Percentiles rank a stretch among this genome's conserved stretches.
Evolutionary conservation across 2,113 vertebrate genomes (phyloP).

Genomic region (Bubo bubo): DNA sequence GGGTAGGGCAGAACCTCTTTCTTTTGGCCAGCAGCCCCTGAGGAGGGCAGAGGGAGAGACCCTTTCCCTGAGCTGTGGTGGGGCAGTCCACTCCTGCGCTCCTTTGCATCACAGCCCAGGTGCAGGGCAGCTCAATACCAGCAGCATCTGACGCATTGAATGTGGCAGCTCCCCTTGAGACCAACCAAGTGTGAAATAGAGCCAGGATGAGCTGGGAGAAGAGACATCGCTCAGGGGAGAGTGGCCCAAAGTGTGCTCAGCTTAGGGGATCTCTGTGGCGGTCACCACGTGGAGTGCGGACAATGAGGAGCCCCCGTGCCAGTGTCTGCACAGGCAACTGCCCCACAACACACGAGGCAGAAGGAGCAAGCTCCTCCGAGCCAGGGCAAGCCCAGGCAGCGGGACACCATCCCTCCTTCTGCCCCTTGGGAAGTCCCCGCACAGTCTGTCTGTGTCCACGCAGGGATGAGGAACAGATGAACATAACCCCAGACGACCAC

Average conservation of each 20-base stretch:
- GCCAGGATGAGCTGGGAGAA: neutral
- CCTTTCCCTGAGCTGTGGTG: neutral
- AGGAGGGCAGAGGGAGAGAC: neutral
- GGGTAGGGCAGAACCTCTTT: neutral
- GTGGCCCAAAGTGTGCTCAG: neutral
- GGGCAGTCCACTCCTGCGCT: neutral
- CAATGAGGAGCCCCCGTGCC: neutral
- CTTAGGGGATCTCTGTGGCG: neutral
- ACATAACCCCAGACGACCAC: neutral
- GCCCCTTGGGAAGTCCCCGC: neutral
- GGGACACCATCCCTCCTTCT: neutral
- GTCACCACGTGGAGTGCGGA: accelerated
- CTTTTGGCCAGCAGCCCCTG: neutral
- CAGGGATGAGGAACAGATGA: neutral
- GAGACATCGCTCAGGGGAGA: neutral
- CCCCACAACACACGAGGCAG: accelerated
- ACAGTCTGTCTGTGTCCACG: neutral
- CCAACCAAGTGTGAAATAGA: neutral
- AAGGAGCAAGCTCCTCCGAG: neutral
- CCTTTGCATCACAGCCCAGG: neutral
- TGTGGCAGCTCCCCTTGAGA: neutral
- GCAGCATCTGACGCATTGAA: neutral
- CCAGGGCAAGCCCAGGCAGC: neutral
- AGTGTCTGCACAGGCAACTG: accelerated
- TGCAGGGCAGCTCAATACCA: accelerated